Evolutionary conservation across 2,113 vertebrate species (phyloP), one percentile per base, ranked within the genome.

Genomic region (human): DNA sequence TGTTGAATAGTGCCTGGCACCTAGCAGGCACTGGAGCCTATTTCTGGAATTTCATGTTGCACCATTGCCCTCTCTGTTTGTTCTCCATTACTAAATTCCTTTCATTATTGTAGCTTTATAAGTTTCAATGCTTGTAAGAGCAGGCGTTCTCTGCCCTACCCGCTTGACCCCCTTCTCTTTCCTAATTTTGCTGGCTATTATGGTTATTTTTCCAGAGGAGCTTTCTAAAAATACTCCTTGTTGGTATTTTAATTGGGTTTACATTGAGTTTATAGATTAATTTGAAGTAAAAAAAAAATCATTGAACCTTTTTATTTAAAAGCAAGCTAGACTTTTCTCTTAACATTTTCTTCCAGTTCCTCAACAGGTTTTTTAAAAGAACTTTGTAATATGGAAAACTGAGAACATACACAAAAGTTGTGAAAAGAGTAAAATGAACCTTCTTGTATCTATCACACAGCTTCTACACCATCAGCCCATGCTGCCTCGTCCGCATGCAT

Each of bases 201-300:
- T 81, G 38, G 93, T 87, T 91, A 80, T 92, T 97, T 97, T 94
- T 85, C 84, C 50, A 86, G 45, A 95, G 43, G 79, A 92, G 89
- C 35, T 92, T 96, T 93, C 73, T 93, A 48, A 91, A 89, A 93
- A 38, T 52, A 43, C 13, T 96, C 72, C 70, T 70, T 93, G 23
- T 97, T 96, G 89, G 72, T 75, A 79, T 94, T 97, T 96, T 96
- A 96, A 93, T 94, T 97, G 52, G 75, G 57, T 93, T 94, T 81
- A 80, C 43, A 50, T 73, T 97, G 73, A 76, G 88, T 80, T 94
- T 96, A 50, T 68, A 94, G 64, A 79, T 83, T 87, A 84, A 87
- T 97, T 93, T 43, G 30, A 43, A 90, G 72, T 38, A 30, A 27
- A 64, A 32, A 43, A 96, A 59, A 13, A n/a, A 23, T 83, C 23